Evolutionary conservation across 2,797 vertebrate species (phyloP), one percentile per base, ranked within the genome.

Genomic region (Champsocephalus gunnari): DNA sequence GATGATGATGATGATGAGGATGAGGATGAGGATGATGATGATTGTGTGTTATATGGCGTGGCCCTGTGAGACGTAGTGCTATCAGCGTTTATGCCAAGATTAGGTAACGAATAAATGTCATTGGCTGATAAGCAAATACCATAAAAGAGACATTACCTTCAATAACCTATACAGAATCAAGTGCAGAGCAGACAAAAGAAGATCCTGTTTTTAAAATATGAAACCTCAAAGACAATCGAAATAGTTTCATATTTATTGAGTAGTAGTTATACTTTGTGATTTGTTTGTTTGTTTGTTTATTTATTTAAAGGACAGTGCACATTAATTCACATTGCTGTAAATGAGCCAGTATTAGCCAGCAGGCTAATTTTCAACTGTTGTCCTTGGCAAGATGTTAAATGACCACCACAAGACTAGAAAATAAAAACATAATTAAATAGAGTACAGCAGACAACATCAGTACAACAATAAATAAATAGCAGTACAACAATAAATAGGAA

Each of bases 31-130:
- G 45, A 57, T 67, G 34, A 32, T 68, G 34, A 54, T 63, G 63
- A 68, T 24, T 43, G 53, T 3, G 0, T 6, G 32, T 64, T 51
- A 64, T 59, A 24, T 34, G 32, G 54, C 19, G 51, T 56, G 38
- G 38, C 45, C 48, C 13, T 41, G 38, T 24, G 12, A 70, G 28
- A 34, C 6, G 12, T 17, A 41, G 4, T 12, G 38, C 63, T 83
- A 74, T 90, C 83, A 68, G 28, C 71, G 41, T 83, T 87, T 77
- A 53, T 61, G 12, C 12, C 4, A 43, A 79, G 83, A 66, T 73
- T 12, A 60, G 55, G 9, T 41, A 32, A 70, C 4, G 5, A 14
- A 17, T 45, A 12, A 10, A 11, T 53, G 34, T 63, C 17, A 59
- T 55, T 83, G 66, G 70, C 59, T 50, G 28, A 57, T 48, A 44